Conservation (phyloP, 2,113 vertebrate genomes). For the Calidris pugnax region DNA sequence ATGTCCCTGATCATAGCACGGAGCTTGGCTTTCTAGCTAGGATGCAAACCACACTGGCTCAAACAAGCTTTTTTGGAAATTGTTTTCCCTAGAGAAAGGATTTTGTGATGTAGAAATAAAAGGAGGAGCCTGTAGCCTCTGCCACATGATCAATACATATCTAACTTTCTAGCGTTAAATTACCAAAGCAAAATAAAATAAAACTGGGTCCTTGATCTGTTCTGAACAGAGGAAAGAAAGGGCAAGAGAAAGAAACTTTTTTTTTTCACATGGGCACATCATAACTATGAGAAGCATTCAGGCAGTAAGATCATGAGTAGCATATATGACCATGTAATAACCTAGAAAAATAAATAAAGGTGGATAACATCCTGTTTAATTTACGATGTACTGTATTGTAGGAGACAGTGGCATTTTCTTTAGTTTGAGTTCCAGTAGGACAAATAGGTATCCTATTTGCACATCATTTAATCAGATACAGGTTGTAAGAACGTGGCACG, state of each 20-base stretch:
- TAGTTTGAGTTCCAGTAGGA: neutral
- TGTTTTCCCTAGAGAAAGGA: neutral
- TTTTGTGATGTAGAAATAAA: neutral
- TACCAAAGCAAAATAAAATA: neutral
- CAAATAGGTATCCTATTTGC: neutral
- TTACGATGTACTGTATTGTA: neutral
- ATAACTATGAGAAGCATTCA: neutral
- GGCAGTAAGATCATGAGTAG: neutral
- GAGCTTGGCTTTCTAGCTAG: neutral
- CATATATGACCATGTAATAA: neutral
- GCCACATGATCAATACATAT: neutral
- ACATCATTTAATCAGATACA: neutral
- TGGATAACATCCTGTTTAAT: slow-evolving; percentile 26
- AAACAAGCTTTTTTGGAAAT: neutral
- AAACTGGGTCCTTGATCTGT: neutral
- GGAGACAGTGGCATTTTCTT: neutral
- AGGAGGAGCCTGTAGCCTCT: neutral
- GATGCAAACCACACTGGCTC: neutral
- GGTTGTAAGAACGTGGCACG: neutral
- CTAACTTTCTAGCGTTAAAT: neutral
- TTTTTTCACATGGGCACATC: neutral
- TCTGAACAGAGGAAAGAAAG: neutral
- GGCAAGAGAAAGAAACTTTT: neutral
- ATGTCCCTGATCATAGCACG: neutral
- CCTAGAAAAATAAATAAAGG: slow-evolving; percentile 14